Evolutionary conservation across 2,113 vertebrate genomes (phyloP), one percentile per base, ranked within the genome.

Genomic region (Neodon shergylaensis): DNA sequence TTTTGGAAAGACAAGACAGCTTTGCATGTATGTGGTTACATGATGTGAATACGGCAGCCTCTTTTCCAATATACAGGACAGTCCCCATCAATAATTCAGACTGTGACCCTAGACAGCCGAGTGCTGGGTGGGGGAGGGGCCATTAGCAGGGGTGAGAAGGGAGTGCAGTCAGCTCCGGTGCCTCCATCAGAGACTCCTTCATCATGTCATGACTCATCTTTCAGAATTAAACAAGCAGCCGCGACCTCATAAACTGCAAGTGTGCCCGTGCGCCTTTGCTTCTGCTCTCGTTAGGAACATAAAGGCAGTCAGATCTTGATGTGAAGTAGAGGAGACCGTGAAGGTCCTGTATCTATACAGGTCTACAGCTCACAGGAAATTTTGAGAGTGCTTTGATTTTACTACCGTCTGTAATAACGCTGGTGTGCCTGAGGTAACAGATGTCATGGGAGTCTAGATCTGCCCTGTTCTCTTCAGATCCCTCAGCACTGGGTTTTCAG

Each of bases 81-180:
- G 77, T 97, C 70, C 81, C 96, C 94, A 97, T 98, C 91, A 97
- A 99, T 99, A 98, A 99, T 99, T 99, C 98, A 26, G 92, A 87
- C 97, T 96, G 78, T 96, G 97, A 97, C 96, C 96, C 98, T 92
- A 98, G 98, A 96, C 94, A 98, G 91, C 0, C 10, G 98, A 98
- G 77, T 4, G 39, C 98, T 31, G 97, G 96, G 68, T 92, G 98
- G 98, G 98, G 98, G 97, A 96, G 7, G 72, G 96, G 97, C 98
- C 98, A 98, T 98, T 98, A 98, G 94, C 91, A 74, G 70, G 81
- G 76, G 81, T 88, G 94, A 28, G 7, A 73, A 52, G 72, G 49
- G 54, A 21, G 36, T 0, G 42, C 33, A 65, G 28, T 36, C 66
- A 16, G 31, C 0, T 3, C 63, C 22, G 1, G 47, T 0, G 0